These are phyloP conservation scores for Megaceryle maxima DNA, from an alignment of 2,113 vertebrate genomes.

Conservation along the genomic window DNA sequence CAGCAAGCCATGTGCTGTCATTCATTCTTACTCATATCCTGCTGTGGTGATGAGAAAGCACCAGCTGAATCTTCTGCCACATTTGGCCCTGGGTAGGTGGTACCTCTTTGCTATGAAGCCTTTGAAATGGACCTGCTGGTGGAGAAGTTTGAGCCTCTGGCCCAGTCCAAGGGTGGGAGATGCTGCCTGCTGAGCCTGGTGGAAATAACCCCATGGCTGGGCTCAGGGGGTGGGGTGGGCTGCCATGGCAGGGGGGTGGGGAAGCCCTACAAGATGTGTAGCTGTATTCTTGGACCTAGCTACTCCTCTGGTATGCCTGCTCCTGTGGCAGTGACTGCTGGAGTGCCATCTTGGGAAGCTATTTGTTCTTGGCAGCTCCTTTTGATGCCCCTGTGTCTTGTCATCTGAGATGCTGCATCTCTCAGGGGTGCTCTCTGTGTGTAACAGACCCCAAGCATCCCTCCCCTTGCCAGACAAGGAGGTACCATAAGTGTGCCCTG, in stretches of 20 bases:
- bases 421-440: background rate
- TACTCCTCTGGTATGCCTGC: background rate
- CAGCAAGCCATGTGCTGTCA: rapidly evolving
- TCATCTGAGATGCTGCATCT: background rate
- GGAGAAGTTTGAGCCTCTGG: background rate
- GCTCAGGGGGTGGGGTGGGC: background rate
- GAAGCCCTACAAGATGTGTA: background rate
- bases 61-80: rapidly evolving
- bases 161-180: rapidly evolving
- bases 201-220: rapidly evolving
- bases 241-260: background rate
- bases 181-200: background rate
- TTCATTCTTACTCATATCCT: rapidly evolving
- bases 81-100: rapidly evolving
- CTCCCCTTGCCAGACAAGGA: background rate
- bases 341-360: rapidly evolving
- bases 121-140: background rate
- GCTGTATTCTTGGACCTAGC: background rate
- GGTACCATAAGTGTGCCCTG: rapidly evolving
- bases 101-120: rapidly evolving
- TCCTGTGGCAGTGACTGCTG: background rate
- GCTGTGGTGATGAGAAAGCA: rapidly evolving
- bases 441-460: background rate
- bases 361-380: background rate
- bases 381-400: background rate